Base-by-base conservation (phyloP, 2,113 vertebrate species). In the Menidia beryllina region DNA sequence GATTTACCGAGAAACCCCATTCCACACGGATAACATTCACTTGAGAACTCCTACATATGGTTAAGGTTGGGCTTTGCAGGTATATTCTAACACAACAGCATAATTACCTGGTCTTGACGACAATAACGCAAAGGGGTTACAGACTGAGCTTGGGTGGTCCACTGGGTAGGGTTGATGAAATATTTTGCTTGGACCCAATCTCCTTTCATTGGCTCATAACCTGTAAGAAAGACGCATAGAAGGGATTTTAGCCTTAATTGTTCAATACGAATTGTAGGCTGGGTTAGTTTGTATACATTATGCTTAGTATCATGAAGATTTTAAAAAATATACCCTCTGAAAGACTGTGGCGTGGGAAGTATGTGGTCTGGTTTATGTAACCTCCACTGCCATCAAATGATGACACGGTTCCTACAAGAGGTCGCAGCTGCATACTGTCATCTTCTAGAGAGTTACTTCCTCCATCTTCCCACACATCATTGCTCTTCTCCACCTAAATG, bases 141-240 rank as follows among this genome's bases (percentile, higher is more conserved):
- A 6, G 84, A 93, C 41, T 91, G 64, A 54, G 96, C 96, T 88
- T 96, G 91, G 25, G 95, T 96, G 80, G 77, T 94, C 93, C 95
- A 95, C 0, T 95, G 88, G 24, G 72, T 71, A 0, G 92, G 90
- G 55, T 94, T 94, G 77, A 99, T 88, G 48, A 93, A 92, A 81
- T 98, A 98, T 55, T 96, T 92, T 0, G 95, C 96, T 91, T 97
- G 92, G 26, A 99, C 96, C 95, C 96, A 98, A 87, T 99, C 98
- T 55, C 97, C 98, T 86, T 94, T 94, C 88, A 83, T 95, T 45
- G 98, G 96, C 52, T 86, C 38, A 58, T 95, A 99, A 78, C 94
- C 98, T 99, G 38, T 2, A 17, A 69, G 26, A 69, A n/a, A 54
- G 2, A 30, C 39, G 8, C 5, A 59, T 5, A 56, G 43, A n/a